Evolutionary conservation across 1,140 invertebrate genomes (phyloP).

Genomic region (Oncopodura yosiiana): DNA sequence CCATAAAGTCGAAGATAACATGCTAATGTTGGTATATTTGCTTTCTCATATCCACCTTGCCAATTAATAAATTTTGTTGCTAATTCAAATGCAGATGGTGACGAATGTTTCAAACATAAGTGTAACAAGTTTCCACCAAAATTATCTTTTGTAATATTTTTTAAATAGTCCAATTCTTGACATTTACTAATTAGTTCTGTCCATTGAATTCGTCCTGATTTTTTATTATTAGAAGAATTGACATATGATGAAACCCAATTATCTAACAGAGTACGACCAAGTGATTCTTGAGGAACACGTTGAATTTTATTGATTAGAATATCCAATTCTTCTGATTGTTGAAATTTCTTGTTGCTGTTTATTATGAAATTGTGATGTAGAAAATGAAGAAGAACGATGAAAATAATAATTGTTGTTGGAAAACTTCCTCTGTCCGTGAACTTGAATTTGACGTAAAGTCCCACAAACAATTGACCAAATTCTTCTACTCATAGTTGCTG

Average conservation of each 20-base stretch:
- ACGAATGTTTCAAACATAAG: conserved; percentile 40
- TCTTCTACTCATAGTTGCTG: no score
- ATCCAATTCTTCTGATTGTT: not conserved
- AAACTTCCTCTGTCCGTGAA: no score
- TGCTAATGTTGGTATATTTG: conserved; percentile 40
- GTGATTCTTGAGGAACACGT: not conserved
- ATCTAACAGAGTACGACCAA: not conserved
- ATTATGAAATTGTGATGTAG: not conserved
- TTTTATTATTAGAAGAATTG: not conserved
- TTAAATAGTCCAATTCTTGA: conserved; percentile 32
- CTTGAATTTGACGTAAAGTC: no score
- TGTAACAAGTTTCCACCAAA: conserved; percentile 50
- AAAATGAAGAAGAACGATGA: no score
- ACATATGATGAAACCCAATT: not conserved
- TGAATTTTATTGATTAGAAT: not conserved
- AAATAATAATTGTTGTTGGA: no score
- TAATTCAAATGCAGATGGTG: conserved; percentile 40
- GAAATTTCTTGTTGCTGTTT: not conserved
- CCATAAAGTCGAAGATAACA: conserved; percentile 18
- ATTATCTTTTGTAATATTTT: conserved; percentile 44
- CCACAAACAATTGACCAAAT: no score
- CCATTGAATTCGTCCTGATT: conserved; percentile 30
- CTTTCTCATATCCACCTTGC: conserved; percentile 40
- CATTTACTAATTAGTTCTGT: conserved; percentile 31
- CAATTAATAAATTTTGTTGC: conserved; percentile 49